Base-by-base conservation (phyloP, 2,113 vertebrate genomes). In the Pao palembangensis region DNA sequence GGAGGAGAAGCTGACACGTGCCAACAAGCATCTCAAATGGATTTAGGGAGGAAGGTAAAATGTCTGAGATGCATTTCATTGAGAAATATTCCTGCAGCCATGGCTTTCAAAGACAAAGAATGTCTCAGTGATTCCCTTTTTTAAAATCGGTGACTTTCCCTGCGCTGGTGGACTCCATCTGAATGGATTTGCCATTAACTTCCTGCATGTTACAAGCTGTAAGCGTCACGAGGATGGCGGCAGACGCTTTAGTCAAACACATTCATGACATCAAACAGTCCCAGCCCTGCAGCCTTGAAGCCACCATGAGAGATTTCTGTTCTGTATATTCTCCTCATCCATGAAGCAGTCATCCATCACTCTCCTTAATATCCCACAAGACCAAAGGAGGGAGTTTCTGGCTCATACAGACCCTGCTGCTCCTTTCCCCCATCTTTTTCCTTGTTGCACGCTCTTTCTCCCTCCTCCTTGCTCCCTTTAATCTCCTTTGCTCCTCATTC, bases 401-500 rank as follows among this genome's bases (percentile, higher is more conserved):
- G 31, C 60, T 67, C 44, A 15, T 58, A 58, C 49, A 38, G 58
- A 49, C 60, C 58, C 53, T 64, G 23, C 76, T 72, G 55, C 51
- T 71, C 61, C 59, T 62, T 47, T 64, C 38, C 61, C 61, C 56
- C 47, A 23, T 48, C 63, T 68, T 51, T 23, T 67, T 71, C 69
- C 38, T 63, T 28, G 25, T 63, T 28, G 25, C 58, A 47, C 51
- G 28, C 51, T 67, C 55, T 62, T 28, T 62, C 66, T 57, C n/a
- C 50, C 53, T 59, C 53, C 41, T 50, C 7, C 2, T 47, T 53
- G 51, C 28, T 58, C 23, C 48, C 31, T 61, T 58, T 78, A 76
- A 85, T 80, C 76, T 67, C 21, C 54, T 79, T 81, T 69, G 47
- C 68, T 76, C 59, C 69, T 61, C 51, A 17, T 64, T 67, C 49